Percentiles rank a stretch among this genome's conserved stretches.
Conservation (phyloP, 53 echinoderm and acorn worm genomes). For the Holothuria scabra region DNA sequence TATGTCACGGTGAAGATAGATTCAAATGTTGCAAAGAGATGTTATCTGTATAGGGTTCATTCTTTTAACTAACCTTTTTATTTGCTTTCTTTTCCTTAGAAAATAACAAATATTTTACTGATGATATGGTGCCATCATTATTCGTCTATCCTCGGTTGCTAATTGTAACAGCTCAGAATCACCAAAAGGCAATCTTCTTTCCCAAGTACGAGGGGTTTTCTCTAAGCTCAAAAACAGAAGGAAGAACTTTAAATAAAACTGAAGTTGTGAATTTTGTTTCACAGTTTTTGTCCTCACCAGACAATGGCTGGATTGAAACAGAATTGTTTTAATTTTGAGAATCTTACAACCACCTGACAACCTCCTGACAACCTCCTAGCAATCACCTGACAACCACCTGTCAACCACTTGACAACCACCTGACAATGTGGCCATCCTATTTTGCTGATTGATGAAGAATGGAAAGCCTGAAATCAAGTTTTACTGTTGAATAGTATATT, state of each 20-base stretch:
- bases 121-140: conserved; percentile 79
- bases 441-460: too few relatives aligned
- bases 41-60: too few relatives aligned
- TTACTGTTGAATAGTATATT: too few relatives aligned
- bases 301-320: conserved; percentile 46
- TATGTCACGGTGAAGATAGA: too few relatives aligned
- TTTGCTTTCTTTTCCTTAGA: conserved; percentile 54
- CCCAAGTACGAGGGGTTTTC: conserved; percentile 63
- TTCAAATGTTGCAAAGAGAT: too few relatives aligned
- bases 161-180: conserved; percentile 72
- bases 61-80: not conserved
- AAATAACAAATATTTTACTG: conserved; percentile 65
- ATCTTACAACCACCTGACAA: too few relatives aligned
- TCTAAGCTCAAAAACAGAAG: conserved; percentile 45
- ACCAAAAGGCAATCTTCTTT: conserved; percentile 85
- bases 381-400: too few relatives aligned
- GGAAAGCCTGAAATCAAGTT: too few relatives aligned
- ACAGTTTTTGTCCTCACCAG: conserved; percentile 25
- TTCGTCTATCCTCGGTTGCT: conserved; percentile 91
- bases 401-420: too few relatives aligned
- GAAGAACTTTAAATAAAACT: not conserved
- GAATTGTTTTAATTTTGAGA: conserved; percentile 41
- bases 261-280: conserved; percentile 12
- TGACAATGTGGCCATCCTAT: too few relatives aligned
- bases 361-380: too few relatives aligned